A percentile compares a stretch with the other conserved stretches of the same genome.
These are phyloP conservation scores for Perdita meconis DNA, from an alignment of 2,888 invertebrate genomes.

Conservation along the genomic window DNA sequence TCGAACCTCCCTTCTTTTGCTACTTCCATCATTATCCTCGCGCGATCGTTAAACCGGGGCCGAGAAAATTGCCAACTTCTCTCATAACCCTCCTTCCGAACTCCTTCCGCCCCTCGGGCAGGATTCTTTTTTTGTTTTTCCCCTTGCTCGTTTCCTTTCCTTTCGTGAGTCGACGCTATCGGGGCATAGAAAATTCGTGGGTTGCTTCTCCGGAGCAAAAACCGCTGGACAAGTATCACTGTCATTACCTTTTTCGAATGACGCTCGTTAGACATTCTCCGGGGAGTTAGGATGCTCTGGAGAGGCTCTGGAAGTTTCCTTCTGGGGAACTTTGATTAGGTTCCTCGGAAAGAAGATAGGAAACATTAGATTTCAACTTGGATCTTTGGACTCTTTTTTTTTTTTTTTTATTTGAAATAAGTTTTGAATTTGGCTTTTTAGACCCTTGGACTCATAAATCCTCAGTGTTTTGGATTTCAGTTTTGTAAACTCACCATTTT, in stretches of 20 bases:
- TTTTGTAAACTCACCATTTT: no score
- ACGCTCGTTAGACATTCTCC: neutral
- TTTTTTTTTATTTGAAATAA: no score
- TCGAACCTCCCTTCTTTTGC: neutral
- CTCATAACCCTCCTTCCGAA: no score
- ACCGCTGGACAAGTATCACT: neutral
- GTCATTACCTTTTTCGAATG: neutral
- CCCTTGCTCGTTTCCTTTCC: slow-evolving; percentile 2
- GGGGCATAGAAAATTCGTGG: slow-evolving; percentile 14
- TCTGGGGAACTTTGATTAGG: no score
- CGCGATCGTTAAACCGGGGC: slow-evolving; percentile 28
- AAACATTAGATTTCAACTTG: no score
- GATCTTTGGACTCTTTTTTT: no score
- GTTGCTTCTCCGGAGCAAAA: neutral
- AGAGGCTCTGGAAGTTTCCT: no score
- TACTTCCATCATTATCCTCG: slow-evolving; percentile 25
- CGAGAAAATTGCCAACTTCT: slow-evolving; percentile 32
- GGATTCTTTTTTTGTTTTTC: neutral
- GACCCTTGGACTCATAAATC: no score
- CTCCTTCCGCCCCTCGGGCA: no score
- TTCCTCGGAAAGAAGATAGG: no score
- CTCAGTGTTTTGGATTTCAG: no score
- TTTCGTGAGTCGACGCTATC: slow-evolving; percentile 3
- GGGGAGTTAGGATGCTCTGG: neutral
- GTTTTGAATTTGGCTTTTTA: no score